Conservation (phyloP, 1,140 invertebrate species). For the Frieseomelitta varia region DNA sequence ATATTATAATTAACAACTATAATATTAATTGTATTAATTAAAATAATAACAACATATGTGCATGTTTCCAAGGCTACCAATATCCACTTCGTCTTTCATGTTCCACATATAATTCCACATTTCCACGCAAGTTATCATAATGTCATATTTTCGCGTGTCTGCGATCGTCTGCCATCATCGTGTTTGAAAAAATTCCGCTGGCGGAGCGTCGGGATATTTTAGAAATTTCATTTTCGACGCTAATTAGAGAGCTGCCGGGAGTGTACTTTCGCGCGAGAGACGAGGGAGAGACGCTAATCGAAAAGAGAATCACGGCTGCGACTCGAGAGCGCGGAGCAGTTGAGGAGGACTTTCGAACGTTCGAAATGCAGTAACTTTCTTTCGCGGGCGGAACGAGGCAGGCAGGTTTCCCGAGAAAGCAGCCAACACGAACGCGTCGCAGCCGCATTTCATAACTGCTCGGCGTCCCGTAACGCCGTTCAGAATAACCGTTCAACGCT, state of each 20-base stretch:
- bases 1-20: too few species aligned
- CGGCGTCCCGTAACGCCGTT: slow-evolving; percentile 77
- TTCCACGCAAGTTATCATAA: too few species aligned
- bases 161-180: neutral
- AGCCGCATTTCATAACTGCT: slow-evolving; percentile 80
- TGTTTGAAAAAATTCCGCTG: neutral
- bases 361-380: slow-evolving; percentile 79
- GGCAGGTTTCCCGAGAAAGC: slow-evolving; percentile 72
- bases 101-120: too few species aligned
- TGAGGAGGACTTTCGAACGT: slow-evolving; percentile 76
- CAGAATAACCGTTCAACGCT: slow-evolving; percentile 64
- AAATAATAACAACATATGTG: too few species aligned
- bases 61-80: too few species aligned
- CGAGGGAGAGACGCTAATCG: slow-evolving; percentile 14
- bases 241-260: neutral
- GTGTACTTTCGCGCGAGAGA: slow-evolving; percentile 8
- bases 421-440: slow-evolving; percentile 69
- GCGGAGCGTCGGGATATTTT: neutral
- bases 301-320: slow-evolving; percentile 66
- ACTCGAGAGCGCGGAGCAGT: slow-evolving; percentile 29
- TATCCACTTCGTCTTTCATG: too few species aligned
- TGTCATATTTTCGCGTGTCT: neutral
- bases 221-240: slow-evolving; percentile 15
- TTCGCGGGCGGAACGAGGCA: slow-evolving; percentile 70
- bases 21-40: too few species aligned